Evolutionary conservation across 1,140 invertebrate genomes (phyloP).

Genomic region (Zaprionus taronus): DNA sequence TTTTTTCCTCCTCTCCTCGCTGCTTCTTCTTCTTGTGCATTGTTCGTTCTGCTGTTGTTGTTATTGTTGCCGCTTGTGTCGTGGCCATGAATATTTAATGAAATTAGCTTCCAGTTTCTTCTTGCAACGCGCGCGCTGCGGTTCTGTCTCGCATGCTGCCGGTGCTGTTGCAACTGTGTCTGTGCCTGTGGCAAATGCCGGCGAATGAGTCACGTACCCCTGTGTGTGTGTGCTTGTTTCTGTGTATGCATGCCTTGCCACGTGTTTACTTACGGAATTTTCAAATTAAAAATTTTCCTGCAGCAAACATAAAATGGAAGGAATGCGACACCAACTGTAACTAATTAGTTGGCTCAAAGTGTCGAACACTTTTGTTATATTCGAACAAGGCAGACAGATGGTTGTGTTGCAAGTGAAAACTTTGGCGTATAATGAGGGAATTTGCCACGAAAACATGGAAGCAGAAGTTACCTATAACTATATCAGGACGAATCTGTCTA

Average conservation of each 20-base stretch:
- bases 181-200: not conserved
- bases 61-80: conserved; percentile 38
- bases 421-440: not conserved
- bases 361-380: not conserved
- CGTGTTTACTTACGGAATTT: conserved; percentile 61
- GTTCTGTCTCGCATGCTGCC: conserved; percentile 27
- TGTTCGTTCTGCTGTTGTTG: conserved; percentile 9
- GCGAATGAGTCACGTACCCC: conserved; percentile 24
- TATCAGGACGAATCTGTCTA: no score
- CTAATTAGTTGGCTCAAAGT: conserved; percentile 34
- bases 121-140: conserved; percentile 62
- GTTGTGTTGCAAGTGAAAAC: not conserved
- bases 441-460: no score
- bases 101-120: conserved; percentile 78
- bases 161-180: conserved; percentile 17
- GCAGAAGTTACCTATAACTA: no score
- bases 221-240: conserved; percentile 2
- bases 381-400: not conserved
- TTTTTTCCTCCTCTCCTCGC: not conserved
- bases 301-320: conserved; percentile 14
- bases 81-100: conserved; percentile 82
- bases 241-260: conserved; percentile 26
- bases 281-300: conserved; percentile 43
- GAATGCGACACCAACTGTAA: conserved; percentile 17
- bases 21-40: not conserved